These are phyloP conservation scores for Porites evermanni DNA, from an alignment of 92 coral and sea anemone genomes.

Conservation along the genomic window DNA sequence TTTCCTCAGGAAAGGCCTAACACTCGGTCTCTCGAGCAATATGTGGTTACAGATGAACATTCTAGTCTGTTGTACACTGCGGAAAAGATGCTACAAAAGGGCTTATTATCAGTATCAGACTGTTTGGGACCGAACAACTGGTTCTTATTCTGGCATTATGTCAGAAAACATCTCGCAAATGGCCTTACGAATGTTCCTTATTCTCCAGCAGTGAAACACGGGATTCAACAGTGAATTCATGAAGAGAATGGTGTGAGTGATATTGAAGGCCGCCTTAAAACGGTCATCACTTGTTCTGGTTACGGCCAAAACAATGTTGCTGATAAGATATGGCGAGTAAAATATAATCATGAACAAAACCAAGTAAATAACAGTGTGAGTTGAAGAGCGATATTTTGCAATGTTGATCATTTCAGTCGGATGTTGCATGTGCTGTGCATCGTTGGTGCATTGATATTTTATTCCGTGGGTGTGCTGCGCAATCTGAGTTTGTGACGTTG, in stretches of 20 bases:
- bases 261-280: slow-evolving; percentile 35
- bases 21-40: too few species aligned
- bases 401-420: neutral
- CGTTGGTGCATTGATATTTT: neutral
- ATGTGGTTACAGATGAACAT: too few species aligned
- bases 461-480: neutral
- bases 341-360: slow-evolving; percentile 9
- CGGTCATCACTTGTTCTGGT: slow-evolving; percentile 20
- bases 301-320: slow-evolving; percentile 13
- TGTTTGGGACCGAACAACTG: too few species aligned
- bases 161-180: neutral
- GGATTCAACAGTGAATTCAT: slow-evolving; percentile 27
- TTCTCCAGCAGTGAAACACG: slow-evolving; percentile 25
- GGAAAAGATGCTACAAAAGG: neutral
- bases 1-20: too few species aligned
- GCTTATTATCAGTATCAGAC: neutral
- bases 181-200: slow-evolving; percentile 12
- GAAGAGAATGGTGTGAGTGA: slow-evolving; percentile 27
- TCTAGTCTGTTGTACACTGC: too few species aligned
- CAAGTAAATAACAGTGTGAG: slow-evolving; percentile 4
- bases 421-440: neutral
- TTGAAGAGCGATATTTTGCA: slow-evolving; percentile 22
- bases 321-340: slow-evolving; percentile 31
- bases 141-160: neutral
- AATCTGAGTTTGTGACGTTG: neutral